Evolutionary conservation across 1,140 invertebrate genomes (phyloP), one percentile per base, ranked within the genome.

Genomic region (Leptinotarsa lineolata): DNA sequence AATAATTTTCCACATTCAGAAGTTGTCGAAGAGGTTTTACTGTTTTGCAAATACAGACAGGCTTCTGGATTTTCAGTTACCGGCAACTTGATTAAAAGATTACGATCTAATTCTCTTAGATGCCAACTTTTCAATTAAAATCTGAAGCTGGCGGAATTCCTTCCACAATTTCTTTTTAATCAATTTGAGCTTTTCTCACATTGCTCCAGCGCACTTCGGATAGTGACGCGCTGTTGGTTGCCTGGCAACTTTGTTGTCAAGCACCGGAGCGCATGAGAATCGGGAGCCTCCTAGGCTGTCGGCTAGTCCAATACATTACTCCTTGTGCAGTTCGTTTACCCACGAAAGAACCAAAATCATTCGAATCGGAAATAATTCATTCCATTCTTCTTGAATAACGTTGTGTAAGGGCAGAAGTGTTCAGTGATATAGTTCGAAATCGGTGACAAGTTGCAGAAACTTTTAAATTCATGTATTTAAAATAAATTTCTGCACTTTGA

Each of bases 201-300:
- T 39, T 39, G 30, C 30, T 54, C 48, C 15, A 54, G 48, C 48
- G n/a, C 48, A 54, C 16, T 54, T 54, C 48, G 48, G 48, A 4
- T 54, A 73, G 66, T 77, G 76, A 76, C 77, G 79, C 72, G 72
- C 75, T 74, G 73, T 15, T 70, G 73, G 79, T 80, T 79, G 79
- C 79, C 74, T 78, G 70, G 79, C 79, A 79, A 80, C 79, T 75
- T 79, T 80, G 79, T 80, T 80, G 79, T 80, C 79, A 80, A 76
- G 76, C 76, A 74, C 74, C 54, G 72, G 69, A 79, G 78, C 78
- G 78, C 78, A 78, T 78, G 78, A 74, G 69, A 74, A 75, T 77
- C 72, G 64, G 63, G 20, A 67, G 72, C 68, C 67, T 75, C 68
- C 46, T 54, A 54, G 24, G 20, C 21, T 68, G 67, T 71, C 60